Conservation (phyloP, 2,797 vertebrate species). For the Enteromius paludinosus region DNA sequence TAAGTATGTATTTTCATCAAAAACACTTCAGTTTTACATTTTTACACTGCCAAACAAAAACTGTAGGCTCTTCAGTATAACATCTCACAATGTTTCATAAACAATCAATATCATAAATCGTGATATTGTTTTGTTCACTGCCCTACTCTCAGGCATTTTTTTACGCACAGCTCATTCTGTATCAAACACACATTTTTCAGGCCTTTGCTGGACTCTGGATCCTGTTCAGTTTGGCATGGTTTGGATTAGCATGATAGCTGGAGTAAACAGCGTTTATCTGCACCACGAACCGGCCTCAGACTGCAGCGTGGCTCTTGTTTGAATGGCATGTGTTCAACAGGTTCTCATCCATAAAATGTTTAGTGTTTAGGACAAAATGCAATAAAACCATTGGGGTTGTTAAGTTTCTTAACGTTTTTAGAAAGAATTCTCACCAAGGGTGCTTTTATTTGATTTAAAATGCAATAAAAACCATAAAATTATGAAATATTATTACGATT, state of each 20-base stretch:
- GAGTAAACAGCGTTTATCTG: conserved; percentile 59
- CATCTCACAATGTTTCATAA: background rate
- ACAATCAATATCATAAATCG: too few species aligned
- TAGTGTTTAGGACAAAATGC: background rate
- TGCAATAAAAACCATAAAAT: background rate
- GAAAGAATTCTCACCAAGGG: background rate
- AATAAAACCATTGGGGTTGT: background rate
- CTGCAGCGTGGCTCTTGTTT: conserved; percentile 1
- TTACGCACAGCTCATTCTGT: background rate
- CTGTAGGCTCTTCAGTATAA: background rate
- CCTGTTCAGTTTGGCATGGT: conserved; percentile 43
- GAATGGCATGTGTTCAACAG: conserved; percentile 27
- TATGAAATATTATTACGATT: background rate
- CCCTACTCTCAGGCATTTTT: background rate
- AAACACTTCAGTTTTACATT: background rate
- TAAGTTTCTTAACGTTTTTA: background rate
- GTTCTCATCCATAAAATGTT: background rate
- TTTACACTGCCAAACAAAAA: background rate
- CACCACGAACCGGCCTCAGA: conserved; percentile 35
- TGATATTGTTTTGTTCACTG: background rate
- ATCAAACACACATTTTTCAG: conserved; percentile 12
- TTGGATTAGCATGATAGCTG: conserved; percentile 31
- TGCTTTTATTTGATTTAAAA: background rate
- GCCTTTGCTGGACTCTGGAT: conserved; percentile 41
- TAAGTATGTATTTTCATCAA: background rate